These are phyloP conservation scores for Setipinna tenuifilis DNA, from an alignment of 2,797 vertebrate genomes.

Conservation along the genomic window DNA sequence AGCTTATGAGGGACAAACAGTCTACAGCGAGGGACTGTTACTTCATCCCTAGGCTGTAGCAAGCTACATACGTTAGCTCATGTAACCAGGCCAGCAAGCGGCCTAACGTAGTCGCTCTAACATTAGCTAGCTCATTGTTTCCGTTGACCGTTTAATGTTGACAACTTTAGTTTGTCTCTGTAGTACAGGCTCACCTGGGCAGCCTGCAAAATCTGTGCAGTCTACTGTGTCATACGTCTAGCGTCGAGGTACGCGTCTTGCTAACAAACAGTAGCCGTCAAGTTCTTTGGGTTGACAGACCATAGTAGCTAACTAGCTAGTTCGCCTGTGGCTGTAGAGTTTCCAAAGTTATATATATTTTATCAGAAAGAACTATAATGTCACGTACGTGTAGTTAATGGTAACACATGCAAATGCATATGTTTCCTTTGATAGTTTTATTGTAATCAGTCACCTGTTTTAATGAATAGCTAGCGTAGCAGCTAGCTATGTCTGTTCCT, in stretches of 20 bases:
- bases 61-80: slow-evolving; percentile 44
- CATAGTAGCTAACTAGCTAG: slow-evolving; percentile 46
- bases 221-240: not conserved
- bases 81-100: slow-evolving; percentile 59
- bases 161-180: not conserved
- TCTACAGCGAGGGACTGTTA: slow-evolving; percentile 66
- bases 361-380: not conserved
- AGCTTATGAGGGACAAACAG: slow-evolving; percentile 60
- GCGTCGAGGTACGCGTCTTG: slow-evolving; percentile 3
- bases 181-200: not conserved
- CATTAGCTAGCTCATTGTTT: not conserved
- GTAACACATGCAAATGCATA: not conserved
- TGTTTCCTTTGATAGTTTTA: not conserved
- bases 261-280: slow-evolving; percentile 30
- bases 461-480: slow-evolving; percentile 65
- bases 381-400: not conserved
- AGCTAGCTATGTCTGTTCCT: slow-evolving; percentile 84
- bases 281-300: slow-evolving; percentile 39
- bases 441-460: slow-evolving; percentile 30
- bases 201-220: not conserved
- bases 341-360: slow-evolving; percentile 16
- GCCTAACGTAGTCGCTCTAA: slow-evolving; percentile 41
- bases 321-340: slow-evolving; percentile 38
- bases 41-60: slow-evolving; percentile 56
- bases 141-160: not conserved